Base-by-base conservation (phyloP, 37 sponge, comb jelly and placozoan genomes). In the Agelas oroides region DNA sequence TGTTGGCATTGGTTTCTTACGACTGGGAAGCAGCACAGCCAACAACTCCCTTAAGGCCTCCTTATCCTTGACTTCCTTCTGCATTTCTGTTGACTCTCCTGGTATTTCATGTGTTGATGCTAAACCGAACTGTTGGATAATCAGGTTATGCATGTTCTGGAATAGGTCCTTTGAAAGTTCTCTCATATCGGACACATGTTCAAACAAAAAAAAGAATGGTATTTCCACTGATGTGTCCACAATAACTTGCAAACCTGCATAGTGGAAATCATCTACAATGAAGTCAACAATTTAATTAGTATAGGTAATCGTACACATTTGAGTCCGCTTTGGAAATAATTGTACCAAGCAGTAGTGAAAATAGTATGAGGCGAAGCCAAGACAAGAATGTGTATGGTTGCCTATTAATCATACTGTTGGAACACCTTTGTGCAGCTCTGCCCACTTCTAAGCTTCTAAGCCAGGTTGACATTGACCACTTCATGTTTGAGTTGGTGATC, bases 31-130 rank as follows among this genome's bases (percentile, higher is more conserved):
- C 58, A 56, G 58, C 58, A 56, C 58, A 56, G 58, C 58, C 58
- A 56, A 56, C 58, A 56, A 56, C 17, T 56, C 58, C 58, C 58
- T 56, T 56, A 56, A 56, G 58, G 58, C 58, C 58, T 56, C 58
- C 58, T 56, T 56, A 56, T 56, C 58, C 58, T 56, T 56, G 58
- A 56, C 15, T 56, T 56, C 58, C 58, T 56, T 56, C 17, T 56
- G 58, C 58, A 56, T 56, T 56, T 56, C 58, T 56, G 58, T 56
- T 56, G 58, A 56, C 58, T 56, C 58, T 56, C 58, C 58, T 56
- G 58, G 18, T 19, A 56, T 56, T 56, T 56, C 58, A 56, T 18
- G 58, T 56, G 58, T 56, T 56, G 17, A 56, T 56, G 58, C 58
- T 56, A 56, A 56, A 15, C 58, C 58, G 58, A 56, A 56, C 58